phyloP scores from a whole-genome alignment of 23 tunicate species.

The Ascidia mentula region DNA sequence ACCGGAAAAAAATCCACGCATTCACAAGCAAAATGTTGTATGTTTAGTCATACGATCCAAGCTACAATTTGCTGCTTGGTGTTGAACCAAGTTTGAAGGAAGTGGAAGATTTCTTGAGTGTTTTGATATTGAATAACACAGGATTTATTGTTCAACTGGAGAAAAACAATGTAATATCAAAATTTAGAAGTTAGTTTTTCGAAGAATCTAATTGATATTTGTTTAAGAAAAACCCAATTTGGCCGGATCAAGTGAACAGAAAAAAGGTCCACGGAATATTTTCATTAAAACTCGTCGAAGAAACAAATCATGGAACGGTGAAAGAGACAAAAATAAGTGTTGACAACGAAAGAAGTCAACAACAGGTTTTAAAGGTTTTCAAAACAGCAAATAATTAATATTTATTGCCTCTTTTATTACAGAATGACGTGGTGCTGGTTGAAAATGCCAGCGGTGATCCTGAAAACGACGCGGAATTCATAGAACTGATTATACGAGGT shows the following conservation, averaged over 20 bases:
- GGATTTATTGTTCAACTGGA: conserved; percentile 1
- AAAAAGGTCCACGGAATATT: too few relatives aligned
- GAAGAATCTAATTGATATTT: neutral
- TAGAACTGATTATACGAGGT: too few relatives aligned
- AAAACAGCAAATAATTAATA: too few relatives aligned
- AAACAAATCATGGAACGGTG: neutral
- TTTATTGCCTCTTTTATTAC: too few relatives aligned
- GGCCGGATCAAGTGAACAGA: too few relatives aligned
- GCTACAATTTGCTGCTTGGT: neutral
- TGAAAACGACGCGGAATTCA: too few relatives aligned
- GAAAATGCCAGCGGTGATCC: too few relatives aligned
- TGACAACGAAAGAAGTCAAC: neutral
- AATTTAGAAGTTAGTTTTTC: neutral
- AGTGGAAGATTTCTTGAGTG: neutral
- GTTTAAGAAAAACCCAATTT: neutral
- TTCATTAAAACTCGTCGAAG: neutral
- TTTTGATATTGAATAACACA: neutral
- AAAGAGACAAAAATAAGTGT: neutral
- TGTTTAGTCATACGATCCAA: neutral
- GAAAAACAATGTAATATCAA: neutral
- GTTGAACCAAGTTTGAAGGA: neutral
- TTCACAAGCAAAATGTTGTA: neutral
- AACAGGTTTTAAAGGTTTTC: too few relatives aligned
- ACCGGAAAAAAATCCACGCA: neutral
- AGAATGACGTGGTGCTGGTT: too few relatives aligned